A percentile compares a stretch with the other conserved stretches of the same genome.
Evolutionary conservation across 2,888 invertebrate genomes (phyloP).

Genomic region (Cryptocephalus primarius): DNA sequence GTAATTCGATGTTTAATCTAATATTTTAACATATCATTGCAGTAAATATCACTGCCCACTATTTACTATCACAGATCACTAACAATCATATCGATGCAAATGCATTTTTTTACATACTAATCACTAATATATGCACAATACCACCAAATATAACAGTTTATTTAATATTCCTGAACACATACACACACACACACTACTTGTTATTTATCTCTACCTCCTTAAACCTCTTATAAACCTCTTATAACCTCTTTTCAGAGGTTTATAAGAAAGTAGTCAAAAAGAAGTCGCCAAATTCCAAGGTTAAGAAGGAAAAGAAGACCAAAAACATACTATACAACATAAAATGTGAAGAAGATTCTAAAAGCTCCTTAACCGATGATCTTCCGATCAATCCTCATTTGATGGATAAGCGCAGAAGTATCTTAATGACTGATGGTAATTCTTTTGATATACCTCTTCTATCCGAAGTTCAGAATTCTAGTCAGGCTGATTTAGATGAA

Average conservation of each 20-base stretch:
- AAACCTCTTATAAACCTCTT: too few species aligned
- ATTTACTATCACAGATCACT: too few species aligned
- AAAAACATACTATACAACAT: slow-evolving; percentile 32
- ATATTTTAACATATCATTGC: too few species aligned
- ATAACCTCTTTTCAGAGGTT: slow-evolving; percentile 25
- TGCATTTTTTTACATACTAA: slow-evolving; percentile 1
- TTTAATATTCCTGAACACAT: too few species aligned
- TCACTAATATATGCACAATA: slow-evolving; percentile 1
- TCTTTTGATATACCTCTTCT: slow-evolving; percentile 40
- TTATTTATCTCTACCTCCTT: too few species aligned
- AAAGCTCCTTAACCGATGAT: slow-evolving; percentile 30
- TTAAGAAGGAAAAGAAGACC: slow-evolving; percentile 37
- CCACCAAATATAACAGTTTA: neutral
- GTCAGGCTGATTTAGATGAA: slow-evolving; percentile 41
- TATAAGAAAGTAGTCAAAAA: slow-evolving; percentile 35
- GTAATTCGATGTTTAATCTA: too few species aligned
- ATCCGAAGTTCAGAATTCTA: slow-evolving; percentile 36
- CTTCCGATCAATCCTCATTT: slow-evolving; percentile 17
- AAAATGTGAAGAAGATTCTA: slow-evolving; percentile 28
- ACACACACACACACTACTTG: too few species aligned
- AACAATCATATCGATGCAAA: neutral
- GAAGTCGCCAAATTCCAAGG: slow-evolving; percentile 29
- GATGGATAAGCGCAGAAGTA: neutral
- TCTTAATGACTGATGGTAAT: slow-evolving; percentile 23
- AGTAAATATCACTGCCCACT: too few species aligned